phyloP scores from a whole-genome alignment of 2,888 invertebrate genomes.

The Malthinus flaveolus region DNA sequence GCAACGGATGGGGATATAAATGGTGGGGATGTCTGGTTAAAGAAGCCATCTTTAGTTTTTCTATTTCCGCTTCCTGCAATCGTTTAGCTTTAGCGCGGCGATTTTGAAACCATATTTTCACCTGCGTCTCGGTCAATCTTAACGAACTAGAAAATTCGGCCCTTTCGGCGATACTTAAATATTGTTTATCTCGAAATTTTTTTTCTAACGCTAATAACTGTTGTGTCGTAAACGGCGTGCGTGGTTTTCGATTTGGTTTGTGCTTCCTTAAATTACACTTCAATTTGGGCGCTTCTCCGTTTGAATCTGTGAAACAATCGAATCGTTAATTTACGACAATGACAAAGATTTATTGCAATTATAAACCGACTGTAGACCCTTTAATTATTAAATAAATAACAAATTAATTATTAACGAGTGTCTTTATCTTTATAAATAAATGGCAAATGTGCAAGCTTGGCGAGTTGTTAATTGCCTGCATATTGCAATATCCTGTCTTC shows the following conservation, averaged over 20 bases:
- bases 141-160: slow-evolving; percentile 92
- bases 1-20: slow-evolving; percentile 62
- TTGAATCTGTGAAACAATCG: slow-evolving; percentile 60
- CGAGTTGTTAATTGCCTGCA: slow-evolving; percentile 33
- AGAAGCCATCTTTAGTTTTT: slow-evolving; percentile 86
- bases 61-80: slow-evolving; percentile 93
- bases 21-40: slow-evolving; percentile 64
- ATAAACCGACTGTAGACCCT: slow-evolving; percentile 14
- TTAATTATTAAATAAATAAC: no score
- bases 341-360: slow-evolving; percentile 25
- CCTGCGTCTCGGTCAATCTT: slow-evolving; percentile 91
- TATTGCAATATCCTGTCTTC: slow-evolving; percentile 32
- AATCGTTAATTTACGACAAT: neutral
- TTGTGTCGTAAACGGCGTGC: slow-evolving; percentile 94
- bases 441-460: slow-evolving; percentile 30
- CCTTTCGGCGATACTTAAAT: slow-evolving; percentile 91
- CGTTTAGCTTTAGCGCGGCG: slow-evolving; percentile 94
- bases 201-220: slow-evolving; percentile 88
- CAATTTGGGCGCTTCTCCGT: slow-evolving; percentile 81
- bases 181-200: slow-evolving; percentile 93
- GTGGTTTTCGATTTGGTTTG: slow-evolving; percentile 92
- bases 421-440: slow-evolving; percentile 16
- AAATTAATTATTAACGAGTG: slow-evolving; percentile 1
- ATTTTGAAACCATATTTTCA: slow-evolving; percentile 77
- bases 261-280: slow-evolving; percentile 90